These are phyloP conservation scores for Sipha flava DNA, from an alignment of 1,140 invertebrate species.

Conservation along the genomic window DNA sequence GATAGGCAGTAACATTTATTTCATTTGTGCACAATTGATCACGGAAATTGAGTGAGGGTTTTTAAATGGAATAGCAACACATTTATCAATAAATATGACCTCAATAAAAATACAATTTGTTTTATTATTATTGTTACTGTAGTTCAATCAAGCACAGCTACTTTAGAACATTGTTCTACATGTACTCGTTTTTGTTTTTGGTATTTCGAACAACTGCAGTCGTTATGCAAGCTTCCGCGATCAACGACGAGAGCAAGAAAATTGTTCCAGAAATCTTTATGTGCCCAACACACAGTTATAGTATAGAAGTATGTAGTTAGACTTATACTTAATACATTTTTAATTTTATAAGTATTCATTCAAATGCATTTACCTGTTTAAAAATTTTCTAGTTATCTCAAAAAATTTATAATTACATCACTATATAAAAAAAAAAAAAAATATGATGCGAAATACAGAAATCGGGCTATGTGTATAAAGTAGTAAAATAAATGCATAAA, in stretches of 20 bases:
- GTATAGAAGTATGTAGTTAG: constrained; percentile 36
- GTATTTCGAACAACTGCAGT: constrained; percentile 38
- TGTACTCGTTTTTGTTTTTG: constrained; percentile 39
- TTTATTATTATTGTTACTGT: neutral
- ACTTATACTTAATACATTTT: too few species aligned
- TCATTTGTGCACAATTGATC: constrained; percentile 40
- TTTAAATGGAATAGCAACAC: too few species aligned
- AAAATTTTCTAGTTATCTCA: too few species aligned
- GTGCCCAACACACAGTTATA: constrained; percentile 39
- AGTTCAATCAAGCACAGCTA: constrained; percentile 38
- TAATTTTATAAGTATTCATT: too few species aligned
- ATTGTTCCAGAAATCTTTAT: constrained; percentile 37
- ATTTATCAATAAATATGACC: too few species aligned
- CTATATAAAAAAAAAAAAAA: too few species aligned
- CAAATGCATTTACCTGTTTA: too few species aligned
- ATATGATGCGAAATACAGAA: too few species aligned
- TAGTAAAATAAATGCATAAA: too few species aligned
- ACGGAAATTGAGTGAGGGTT: constrained; percentile 40
- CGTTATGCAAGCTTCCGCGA: constrained; percentile 37
- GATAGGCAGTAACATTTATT: constrained; percentile 40
- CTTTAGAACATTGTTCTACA: constrained; percentile 38
- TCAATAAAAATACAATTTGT: too few species aligned
- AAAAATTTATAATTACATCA: too few species aligned
- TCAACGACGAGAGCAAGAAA: constrained; percentile 38
- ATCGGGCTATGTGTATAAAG: too few species aligned